Evolutionary conservation across 2,113 vertebrate genomes (phyloP).

Genomic region (Spheniscus mendiculus): DNA sequence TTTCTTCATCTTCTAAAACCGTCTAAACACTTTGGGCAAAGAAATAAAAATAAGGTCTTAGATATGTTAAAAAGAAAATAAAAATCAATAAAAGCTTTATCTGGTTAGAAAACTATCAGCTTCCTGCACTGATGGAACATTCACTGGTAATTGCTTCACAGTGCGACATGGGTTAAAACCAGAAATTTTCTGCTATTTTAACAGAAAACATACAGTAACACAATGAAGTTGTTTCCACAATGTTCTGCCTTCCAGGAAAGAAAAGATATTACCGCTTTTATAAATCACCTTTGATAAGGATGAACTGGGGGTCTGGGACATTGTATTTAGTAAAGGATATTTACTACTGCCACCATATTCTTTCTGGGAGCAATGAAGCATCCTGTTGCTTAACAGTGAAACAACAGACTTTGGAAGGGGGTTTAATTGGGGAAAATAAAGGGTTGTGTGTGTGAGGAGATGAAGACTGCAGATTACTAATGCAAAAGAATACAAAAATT

Average conservation of each 20-base stretch:
- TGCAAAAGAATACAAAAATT: neutral
- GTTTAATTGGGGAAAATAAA: neutral
- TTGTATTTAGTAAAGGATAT: neutral
- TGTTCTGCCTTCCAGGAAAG: neutral
- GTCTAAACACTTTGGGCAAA: neutral
- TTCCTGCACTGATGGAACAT: neutral
- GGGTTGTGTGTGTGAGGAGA: neutral
- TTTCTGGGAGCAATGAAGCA: neutral
- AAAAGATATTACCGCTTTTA: neutral
- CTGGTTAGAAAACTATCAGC: neutral
- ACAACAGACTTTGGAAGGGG: neutral
- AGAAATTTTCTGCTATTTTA: neutral
- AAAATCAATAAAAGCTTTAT: neutral
- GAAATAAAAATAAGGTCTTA: neutral
- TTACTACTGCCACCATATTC: neutral
- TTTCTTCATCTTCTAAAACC: neutral
- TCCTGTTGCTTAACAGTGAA: neutral
- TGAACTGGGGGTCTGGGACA: neutral
- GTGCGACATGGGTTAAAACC: neutral
- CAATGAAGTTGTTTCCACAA: neutral
- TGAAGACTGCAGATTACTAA: neutral
- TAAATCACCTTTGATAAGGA: neutral
- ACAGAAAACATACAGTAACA: neutral
- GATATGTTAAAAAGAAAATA: neutral
- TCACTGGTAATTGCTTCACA: neutral